Conservation (phyloP, 2,888 invertebrate species). For the Acanthosepion esculentum region DNA sequence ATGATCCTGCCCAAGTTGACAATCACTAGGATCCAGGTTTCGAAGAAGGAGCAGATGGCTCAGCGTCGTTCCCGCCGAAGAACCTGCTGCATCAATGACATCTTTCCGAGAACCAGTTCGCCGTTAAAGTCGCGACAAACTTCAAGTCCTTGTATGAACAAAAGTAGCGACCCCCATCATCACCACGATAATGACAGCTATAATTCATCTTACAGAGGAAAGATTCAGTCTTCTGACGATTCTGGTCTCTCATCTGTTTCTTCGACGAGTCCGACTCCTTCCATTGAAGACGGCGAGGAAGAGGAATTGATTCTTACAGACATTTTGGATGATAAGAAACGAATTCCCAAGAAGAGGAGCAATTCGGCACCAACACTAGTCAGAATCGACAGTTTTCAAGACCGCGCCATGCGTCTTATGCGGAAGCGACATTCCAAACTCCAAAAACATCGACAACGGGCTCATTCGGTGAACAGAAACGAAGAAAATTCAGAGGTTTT, state of each 20-base stretch:
- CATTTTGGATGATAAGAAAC: background rate
- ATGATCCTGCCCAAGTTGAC: background rate
- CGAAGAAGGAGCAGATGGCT: background rate
- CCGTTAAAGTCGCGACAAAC: background rate
- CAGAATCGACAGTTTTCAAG: background rate
- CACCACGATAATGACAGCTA: background rate
- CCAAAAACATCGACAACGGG: background rate
- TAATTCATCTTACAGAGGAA: background rate
- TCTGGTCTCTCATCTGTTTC: background rate
- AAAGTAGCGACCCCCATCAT: background rate
- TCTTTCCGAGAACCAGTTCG: background rate
- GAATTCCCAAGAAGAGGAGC: background rate
- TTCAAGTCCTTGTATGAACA: background rate
- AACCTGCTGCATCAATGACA: background rate
- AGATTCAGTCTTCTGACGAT: background rate
- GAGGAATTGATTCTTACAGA: background rate
- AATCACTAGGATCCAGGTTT: background rate
- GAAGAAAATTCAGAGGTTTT: background rate
- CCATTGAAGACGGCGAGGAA: background rate
- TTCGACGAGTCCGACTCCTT: background rate
- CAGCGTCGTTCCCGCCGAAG: background rate
- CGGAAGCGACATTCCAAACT: background rate
- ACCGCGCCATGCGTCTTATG: background rate
- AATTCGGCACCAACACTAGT: background rate
- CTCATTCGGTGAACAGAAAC: background rate